These are phyloP conservation scores for Rhamnusium bicolor DNA, from an alignment of 2,888 invertebrate genomes.

Conservation along the genomic window DNA sequence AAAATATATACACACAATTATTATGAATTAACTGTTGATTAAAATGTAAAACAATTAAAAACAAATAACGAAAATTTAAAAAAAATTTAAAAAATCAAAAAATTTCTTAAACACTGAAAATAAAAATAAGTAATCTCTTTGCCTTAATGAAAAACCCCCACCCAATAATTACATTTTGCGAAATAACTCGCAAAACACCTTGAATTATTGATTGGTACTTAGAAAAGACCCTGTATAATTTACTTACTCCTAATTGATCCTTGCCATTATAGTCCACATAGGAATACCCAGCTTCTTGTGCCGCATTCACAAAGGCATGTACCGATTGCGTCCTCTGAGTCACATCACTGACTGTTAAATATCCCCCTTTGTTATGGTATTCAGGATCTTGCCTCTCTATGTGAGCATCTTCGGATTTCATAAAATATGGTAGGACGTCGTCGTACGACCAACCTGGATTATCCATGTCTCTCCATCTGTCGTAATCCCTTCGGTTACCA, in stretches of 20 bases:
- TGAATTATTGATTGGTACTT: too few relatives aligned
- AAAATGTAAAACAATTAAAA: too few relatives aligned
- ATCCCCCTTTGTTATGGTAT: slow-evolving; percentile 69
- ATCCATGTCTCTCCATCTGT: slow-evolving; percentile 14
- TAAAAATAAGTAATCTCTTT: too few relatives aligned
- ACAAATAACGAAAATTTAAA: too few relatives aligned
- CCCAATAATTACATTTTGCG: too few relatives aligned
- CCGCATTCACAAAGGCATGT: slow-evolving; percentile 76
- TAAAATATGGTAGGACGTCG: slow-evolving; percentile 70
- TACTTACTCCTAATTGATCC: slow-evolving; percentile 74
- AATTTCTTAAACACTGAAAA: too few relatives aligned
- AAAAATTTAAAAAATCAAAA: too few relatives aligned
- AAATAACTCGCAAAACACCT: too few relatives aligned
- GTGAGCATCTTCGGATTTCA: slow-evolving; percentile 67
- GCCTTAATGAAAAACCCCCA: too few relatives aligned
- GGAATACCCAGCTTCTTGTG: slow-evolving; percentile 78
- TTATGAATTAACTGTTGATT: too few relatives aligned
- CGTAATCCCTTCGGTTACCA: slow-evolving; percentile 6
- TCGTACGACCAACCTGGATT: slow-evolving; percentile 72
- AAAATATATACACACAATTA: too few relatives aligned
- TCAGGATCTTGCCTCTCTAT: slow-evolving; percentile 58
- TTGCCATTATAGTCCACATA: slow-evolving; percentile 81
- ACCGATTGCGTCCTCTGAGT: slow-evolving; percentile 70
- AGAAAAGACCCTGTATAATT: not conserved
- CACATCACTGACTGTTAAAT: slow-evolving; percentile 66